Evolutionary conservation across 2,888 invertebrate genomes (phyloP).

Genomic region (Hypsopygia costalis): DNA sequence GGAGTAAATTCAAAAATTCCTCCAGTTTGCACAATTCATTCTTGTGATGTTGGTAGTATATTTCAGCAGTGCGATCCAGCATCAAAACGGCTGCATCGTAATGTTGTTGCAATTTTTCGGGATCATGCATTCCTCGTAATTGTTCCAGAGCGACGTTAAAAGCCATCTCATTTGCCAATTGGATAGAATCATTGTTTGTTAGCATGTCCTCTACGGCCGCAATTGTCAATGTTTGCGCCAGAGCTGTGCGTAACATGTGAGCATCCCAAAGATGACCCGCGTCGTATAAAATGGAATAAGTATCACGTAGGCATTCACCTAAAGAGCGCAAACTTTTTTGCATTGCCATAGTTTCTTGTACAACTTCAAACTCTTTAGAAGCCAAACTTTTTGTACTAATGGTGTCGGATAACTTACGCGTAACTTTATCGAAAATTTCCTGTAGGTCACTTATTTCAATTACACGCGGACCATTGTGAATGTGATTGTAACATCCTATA

Average conservation of each 20-base stretch:
- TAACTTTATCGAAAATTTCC: conserved; percentile 30
- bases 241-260: conserved; percentile 53
- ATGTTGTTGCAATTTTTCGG: conserved; percentile 44
- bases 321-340: conserved; percentile 46
- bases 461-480: conserved; percentile 10
- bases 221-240: conserved; percentile 54
- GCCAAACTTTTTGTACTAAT: conserved; percentile 16
- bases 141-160: conserved; percentile 56
- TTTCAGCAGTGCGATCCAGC: conserved; percentile 39
- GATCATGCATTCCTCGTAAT: conserved; percentile 41
- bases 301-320: conserved; percentile 50
- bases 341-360: conserved; percentile 34
- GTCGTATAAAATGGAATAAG: conserved; percentile 46
- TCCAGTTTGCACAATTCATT: conserved; percentile 50
- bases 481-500: conserved; percentile 24
- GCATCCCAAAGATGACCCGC: conserved; percentile 59
- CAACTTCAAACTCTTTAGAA: conserved; percentile 23
- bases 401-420: conserved; percentile 25
- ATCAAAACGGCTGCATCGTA: conserved; percentile 32
- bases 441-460: conserved; percentile 26
- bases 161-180: conserved; percentile 49
- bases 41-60: conserved; percentile 47
- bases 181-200: conserved; percentile 46
- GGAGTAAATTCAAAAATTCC: conserved; percentile 47
- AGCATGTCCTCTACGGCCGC: conserved; percentile 62